Evolutionary conservation across 35 echinoderm and acorn worm species (phyloP).

Genomic region (Lytechinus variegatus): DNA sequence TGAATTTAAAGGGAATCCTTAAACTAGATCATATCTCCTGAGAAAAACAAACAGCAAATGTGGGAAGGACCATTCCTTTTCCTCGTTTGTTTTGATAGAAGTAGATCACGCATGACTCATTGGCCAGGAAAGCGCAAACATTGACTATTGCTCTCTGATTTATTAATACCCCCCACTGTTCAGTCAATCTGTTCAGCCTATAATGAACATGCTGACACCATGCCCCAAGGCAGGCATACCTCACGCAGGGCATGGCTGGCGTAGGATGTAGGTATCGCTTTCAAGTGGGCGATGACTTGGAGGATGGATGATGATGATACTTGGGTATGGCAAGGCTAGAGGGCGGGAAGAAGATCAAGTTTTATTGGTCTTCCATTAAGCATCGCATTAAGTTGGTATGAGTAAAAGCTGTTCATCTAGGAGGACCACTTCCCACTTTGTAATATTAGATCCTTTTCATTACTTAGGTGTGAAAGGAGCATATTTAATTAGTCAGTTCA

Average conservation of each 20-base stretch:
- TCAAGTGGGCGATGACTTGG: neutral
- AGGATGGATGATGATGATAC: neutral
- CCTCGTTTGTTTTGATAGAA: neutral
- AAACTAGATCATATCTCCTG: neutral
- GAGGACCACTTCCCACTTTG: neutral
- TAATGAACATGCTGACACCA: neutral
- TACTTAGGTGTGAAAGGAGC: too few species aligned
- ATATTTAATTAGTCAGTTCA: neutral
- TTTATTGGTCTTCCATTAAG: constrained; percentile 13
- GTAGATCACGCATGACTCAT: neutral
- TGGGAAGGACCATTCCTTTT: neutral
- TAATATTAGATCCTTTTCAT: too few species aligned
- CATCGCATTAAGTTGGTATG: neutral
- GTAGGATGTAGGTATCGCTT: neutral
- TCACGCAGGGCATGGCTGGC: neutral
- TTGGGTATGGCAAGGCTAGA: neutral
- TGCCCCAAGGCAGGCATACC: constrained; percentile 7
- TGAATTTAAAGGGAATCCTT: neutral
- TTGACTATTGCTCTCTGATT: constrained; percentile 12
- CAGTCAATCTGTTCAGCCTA: neutral
- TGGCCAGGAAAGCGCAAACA: neutral
- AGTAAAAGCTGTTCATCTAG: neutral
- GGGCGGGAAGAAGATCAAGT: neutral
- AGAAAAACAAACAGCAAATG: neutral
- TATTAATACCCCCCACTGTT: neutral